A percentile compares a stretch with the other conserved stretches of the same genome.
Evolutionary conservation across 2,797 vertebrate genomes (phyloP).

Genomic region (Brachyalestes nurse): DNA sequence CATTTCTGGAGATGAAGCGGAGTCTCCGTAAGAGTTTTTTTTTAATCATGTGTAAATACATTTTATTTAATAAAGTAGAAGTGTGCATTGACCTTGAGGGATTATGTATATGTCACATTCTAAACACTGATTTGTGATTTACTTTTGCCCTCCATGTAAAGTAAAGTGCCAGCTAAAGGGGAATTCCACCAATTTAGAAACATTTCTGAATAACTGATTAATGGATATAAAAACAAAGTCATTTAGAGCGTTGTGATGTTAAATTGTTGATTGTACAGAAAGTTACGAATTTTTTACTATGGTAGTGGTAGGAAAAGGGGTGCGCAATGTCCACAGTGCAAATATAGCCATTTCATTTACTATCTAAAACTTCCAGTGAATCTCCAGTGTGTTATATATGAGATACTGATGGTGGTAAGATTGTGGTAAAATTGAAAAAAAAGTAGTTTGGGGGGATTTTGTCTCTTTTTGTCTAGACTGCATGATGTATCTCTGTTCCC

Average conservation of each 20-base stretch:
- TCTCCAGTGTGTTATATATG: too few species aligned
- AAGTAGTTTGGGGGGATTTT: too few species aligned
- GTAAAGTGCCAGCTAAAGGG: neutral
- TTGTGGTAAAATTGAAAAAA: too few species aligned
- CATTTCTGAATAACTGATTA: neutral
- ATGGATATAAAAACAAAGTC: neutral
- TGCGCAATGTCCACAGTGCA: neutral
- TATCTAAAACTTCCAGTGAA: too few species aligned
- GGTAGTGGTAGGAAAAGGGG: neutral
- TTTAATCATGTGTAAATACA: neutral
- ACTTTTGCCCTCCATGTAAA: neutral
- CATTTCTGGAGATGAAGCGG: constrained; percentile 75
- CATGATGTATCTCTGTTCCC: too few species aligned
- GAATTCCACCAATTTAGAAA: too few species aligned
- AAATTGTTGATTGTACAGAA: neutral
- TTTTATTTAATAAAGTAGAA: neutral
- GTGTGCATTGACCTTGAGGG: neutral
- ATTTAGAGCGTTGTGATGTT: neutral
- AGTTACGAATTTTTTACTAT: too few species aligned
- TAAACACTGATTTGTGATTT: neutral
- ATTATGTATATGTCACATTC: neutral
- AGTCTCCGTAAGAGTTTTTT: constrained; percentile 74
- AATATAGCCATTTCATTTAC: neutral
- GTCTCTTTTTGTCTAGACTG: too few species aligned
- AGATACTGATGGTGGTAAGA: too few species aligned